Conservation (phyloP, 2,888 invertebrate species). For the Cyclophora albipunctata region DNA sequence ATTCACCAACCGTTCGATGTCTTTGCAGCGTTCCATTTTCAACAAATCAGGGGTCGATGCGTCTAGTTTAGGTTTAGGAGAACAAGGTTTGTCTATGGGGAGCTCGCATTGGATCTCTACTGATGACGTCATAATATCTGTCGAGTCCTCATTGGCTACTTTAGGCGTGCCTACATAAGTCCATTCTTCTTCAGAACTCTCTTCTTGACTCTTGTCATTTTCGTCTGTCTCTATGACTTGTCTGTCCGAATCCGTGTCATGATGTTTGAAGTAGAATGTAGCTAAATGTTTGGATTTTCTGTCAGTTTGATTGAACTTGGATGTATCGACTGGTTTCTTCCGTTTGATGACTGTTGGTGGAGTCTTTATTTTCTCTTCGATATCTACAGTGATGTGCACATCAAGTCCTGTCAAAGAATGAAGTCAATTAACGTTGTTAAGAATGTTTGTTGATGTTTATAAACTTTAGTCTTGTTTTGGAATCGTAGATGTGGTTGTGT, state of each 20-base stretch:
- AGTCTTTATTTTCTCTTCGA: slow-evolving; percentile 48
- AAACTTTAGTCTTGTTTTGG: slow-evolving; percentile 6
- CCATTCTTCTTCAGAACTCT: slow-evolving; percentile 77
- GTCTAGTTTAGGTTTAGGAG: slow-evolving; percentile 52
- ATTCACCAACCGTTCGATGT: slow-evolving; percentile 84
- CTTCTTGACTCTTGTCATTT: slow-evolving; percentile 63
- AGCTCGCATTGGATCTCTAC: slow-evolving; percentile 67
- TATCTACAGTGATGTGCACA: slow-evolving; percentile 31
- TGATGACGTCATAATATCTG: slow-evolving; percentile 70
- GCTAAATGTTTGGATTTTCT: slow-evolving; percentile 88
- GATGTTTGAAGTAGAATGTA: slow-evolving; percentile 89
- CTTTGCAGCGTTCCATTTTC: slow-evolving; percentile 72
- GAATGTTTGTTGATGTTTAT: slow-evolving; percentile 10
- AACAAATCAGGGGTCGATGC: slow-evolving; percentile 65
- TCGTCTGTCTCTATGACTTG: slow-evolving; percentile 73
- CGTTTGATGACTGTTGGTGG: slow-evolving; percentile 68
- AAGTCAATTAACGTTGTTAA: slow-evolving; percentile 7
- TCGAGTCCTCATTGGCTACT: slow-evolving; percentile 62
- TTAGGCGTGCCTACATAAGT: slow-evolving; percentile 75
- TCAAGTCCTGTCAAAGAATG: slow-evolving; percentile 42
- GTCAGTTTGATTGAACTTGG: slow-evolving; percentile 81
- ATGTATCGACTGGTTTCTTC: slow-evolving; percentile 72
- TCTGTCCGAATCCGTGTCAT: slow-evolving; percentile 89
- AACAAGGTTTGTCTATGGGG: slow-evolving; percentile 47
- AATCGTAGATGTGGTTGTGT: too few relatives aligned